These are phyloP conservation scores for Tetheella fluctuosa DNA, from an alignment of 2,888 invertebrate species.

Conservation along the genomic window DNA sequence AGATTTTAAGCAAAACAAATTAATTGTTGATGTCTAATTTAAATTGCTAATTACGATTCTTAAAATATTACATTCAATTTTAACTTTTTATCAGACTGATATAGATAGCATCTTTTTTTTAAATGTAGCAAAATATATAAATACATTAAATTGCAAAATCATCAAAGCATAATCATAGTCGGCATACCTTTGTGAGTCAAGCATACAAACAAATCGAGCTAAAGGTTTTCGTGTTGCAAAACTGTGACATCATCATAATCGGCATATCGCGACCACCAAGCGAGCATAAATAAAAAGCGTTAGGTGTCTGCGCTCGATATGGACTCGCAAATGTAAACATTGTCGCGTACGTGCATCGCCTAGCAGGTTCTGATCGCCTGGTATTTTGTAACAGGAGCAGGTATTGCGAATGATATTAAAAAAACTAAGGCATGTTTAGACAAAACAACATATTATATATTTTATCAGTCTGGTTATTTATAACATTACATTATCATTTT, in stretches of 20 bases:
- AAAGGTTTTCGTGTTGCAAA: conserved; percentile 37
- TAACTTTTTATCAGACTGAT: too few species aligned
- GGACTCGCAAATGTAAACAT: conserved; percentile 63
- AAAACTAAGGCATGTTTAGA: not conserved
- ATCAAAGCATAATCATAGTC: not conserved
- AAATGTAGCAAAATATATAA: too few species aligned
- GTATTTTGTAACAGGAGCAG: conserved; percentile 29
- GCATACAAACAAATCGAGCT: not conserved
- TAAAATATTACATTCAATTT: too few species aligned
- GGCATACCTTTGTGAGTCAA: conserved; percentile 1
- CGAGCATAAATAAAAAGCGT: conserved; percentile 55
- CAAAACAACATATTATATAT: not conserved
- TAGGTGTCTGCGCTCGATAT: conserved; percentile 59
- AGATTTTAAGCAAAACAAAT: conserved; percentile 30
- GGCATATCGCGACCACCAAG: conserved; percentile 69
- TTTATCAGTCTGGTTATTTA: too few species aligned
- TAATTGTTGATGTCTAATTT: not conserved
- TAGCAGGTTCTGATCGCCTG: conserved; percentile 54
- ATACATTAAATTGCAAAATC: not conserved
- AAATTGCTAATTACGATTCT: too few species aligned
- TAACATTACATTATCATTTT: not conserved
- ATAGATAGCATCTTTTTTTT: too few species aligned
- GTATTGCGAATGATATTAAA: conserved; percentile 7
- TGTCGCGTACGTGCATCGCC: conserved; percentile 36
- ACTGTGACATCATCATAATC: conserved; percentile 67